Evolutionary conservation across 92 coral and sea anemone species (phyloP), one percentile per base, ranked within the genome.

Genomic region (Desmophyllum pertusum): DNA sequence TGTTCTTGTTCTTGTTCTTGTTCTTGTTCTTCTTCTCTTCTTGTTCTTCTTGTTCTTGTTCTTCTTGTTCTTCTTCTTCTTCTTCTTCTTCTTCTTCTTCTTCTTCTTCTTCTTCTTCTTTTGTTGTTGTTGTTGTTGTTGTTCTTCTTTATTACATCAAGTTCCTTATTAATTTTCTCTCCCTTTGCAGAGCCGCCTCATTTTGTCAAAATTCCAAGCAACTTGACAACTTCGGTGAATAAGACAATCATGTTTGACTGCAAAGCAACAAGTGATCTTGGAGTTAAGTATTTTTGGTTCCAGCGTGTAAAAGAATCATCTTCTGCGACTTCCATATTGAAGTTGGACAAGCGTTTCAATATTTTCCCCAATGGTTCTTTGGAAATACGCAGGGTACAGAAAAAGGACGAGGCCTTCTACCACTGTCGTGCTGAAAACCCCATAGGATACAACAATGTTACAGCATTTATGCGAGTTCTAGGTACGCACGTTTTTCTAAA

Each of bases 351-450:
- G 51, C 85, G 97, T 43, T 95, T 93, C 79, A 83, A 76, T 64
- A 85, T 93, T 71, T 80, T 88, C 67, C 84, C 91, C 14, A 95
- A 95, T 74, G 96, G 89, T 33, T 93, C 91, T 31, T 81, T 95
- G 51, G 76, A 70, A 59, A 89, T 95, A 55, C 71, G 67, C 35
- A 23, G 45, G 18, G 91, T 84, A 1, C 81, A 90, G 85, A 95
- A 84, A 78, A 61, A 69, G 19, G 98, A 95, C 52, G 93, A 95
- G 69, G 96, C 94, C 3, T 50, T 52, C 39, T 95, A 95, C 62
- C 76, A 75, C 31, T 95, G 98, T 53, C 72, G 53, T 21, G 96
- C 90, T 9, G 91, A 90, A 41, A 94, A 94, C 61, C 90, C 89
- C 51, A 73, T 94, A 19, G 95, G 98, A 35, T 75, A 80, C 37